A percentile compares a stretch with the other conserved stretches of the same genome.
These are phyloP conservation scores for Sesamia nonagrioides DNA, from an alignment of 1,140 invertebrate species.

Conservation along the genomic window DNA sequence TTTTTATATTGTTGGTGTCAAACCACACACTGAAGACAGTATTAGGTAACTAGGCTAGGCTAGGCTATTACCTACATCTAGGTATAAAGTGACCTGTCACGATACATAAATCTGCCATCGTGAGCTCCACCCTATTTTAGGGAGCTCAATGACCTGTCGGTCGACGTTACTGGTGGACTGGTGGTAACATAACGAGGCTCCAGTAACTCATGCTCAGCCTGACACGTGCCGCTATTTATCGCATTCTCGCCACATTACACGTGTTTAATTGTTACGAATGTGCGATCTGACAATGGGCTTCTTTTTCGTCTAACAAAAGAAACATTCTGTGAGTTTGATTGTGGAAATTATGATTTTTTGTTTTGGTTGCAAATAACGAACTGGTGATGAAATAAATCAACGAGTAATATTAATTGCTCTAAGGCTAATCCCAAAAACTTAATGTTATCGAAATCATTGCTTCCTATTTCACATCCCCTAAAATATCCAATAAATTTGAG, in stretches of 20 bases:
- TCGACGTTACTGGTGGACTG: neutral
- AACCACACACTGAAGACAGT: too few relatives aligned
- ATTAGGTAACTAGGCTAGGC: too few relatives aligned
- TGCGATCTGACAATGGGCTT: neutral
- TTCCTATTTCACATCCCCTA: too few relatives aligned
- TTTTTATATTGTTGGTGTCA: too few relatives aligned
- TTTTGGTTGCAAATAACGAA: neutral
- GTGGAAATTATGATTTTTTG: neutral
- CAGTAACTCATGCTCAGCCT: constrained; percentile 21
- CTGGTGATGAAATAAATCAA: too few relatives aligned
- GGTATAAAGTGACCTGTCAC: too few relatives aligned
- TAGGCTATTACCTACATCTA: too few relatives aligned
- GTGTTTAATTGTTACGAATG: constrained; percentile 27
- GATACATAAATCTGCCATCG: neutral
- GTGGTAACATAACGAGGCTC: constrained; percentile 2
- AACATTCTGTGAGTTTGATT: neutral
- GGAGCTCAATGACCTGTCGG: neutral
- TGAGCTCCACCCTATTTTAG: neutral
- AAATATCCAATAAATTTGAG: too few relatives aligned
- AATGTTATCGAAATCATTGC: too few relatives aligned
- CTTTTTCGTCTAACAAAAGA: neutral
- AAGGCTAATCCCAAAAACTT: too few relatives aligned
- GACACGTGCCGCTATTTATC: constrained; percentile 30
- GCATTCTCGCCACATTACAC: constrained; percentile 12
- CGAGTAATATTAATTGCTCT: too few relatives aligned